Conservation (phyloP, 2,888 invertebrate genomes). For the Dioctria rufipes region DNA sequence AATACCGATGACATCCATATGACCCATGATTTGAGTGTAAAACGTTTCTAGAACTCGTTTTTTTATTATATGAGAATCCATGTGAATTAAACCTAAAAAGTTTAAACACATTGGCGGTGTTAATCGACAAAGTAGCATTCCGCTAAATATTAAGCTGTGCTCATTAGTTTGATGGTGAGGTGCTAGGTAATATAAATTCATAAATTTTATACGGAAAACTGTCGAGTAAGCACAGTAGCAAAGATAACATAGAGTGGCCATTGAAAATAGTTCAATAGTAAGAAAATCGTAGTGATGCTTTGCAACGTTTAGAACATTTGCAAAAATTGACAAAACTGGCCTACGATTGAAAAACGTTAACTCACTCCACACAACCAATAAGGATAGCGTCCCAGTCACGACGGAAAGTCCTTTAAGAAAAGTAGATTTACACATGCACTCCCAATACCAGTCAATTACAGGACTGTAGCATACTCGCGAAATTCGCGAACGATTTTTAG, state of each 20-base stretch:
- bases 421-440: conserved; percentile 86
- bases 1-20: conserved; percentile 98
- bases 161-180: conserved; percentile 99
- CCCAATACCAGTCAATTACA: conserved; percentile 95
- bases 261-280: conserved; percentile 94
- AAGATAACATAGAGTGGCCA: conserved; percentile 92
- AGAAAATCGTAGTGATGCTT: conserved; percentile 90
- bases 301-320: conserved; percentile 90
- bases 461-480: conserved; percentile 78
- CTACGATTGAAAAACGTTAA: conserved; percentile 95
- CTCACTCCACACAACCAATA: conserved; percentile 99
- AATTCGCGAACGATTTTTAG: conserved; percentile 75
- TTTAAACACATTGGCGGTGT: conserved; percentile 99
- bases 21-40: conserved; percentile 99
- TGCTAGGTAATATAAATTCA: conserved; percentile 97
- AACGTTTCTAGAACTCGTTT: conserved; percentile 88
- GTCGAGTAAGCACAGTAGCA: conserved; percentile 99
- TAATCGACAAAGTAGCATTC: conserved; percentile 97
- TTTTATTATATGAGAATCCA: conserved; percentile 96
- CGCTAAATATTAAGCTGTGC: conserved; percentile 94
- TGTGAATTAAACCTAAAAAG: conserved; percentile 96
- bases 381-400: conserved; percentile 83
- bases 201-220: conserved; percentile 93
- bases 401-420: conserved; percentile 82
- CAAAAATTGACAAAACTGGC: conserved; percentile 96